Evolutionary conservation across 1,140 invertebrate species (phyloP), one percentile per base, ranked within the genome.

Genomic region (Magallana gigas): DNA sequence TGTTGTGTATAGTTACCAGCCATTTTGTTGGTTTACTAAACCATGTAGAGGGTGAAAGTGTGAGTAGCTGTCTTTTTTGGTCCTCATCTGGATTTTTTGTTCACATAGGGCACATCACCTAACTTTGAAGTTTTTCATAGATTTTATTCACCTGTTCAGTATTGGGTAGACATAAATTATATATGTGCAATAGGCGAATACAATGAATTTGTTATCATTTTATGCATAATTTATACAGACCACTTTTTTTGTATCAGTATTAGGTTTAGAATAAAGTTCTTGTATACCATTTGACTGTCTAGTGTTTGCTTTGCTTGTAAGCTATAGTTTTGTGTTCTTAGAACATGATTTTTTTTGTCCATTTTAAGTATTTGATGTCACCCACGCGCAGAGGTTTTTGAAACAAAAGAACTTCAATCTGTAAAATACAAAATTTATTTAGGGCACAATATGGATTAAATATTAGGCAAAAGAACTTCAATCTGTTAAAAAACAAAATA

Each of bases 181-280:
- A 76, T 76, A 12, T 76, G 68, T 76, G 68, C 68, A 76, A 76
- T 76, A 76, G 68, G 68, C 68, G 68, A 76, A 76, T 29, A 76
- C 68, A 76, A 76, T 76, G 68, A 76, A 76, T 8, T 76, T 36
- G 68, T 76, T 76, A 76, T 76, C 68, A 76, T 76, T 76, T 76
- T 76, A 76, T 76, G 68, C 68, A 76, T 76, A 76, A 76, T 76
- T 76, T 76, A 76, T 76, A 76, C 68, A 48, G 68, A 76, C 68
- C 68, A 76, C 68, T 76, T 76, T 62, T 23, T 76, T 76, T 76
- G 68, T 76, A 76, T 29, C 68, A 76, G 68, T 76, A 76, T 76
- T 76, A 76, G 68, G 68, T 76, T 76, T 76, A 76, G 68, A 76
- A 76, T 76, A 76, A 76, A 76, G 68, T 76, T 76, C 68, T 76